Evolutionary conservation across 2,888 invertebrate species (phyloP).

Genomic region (Thera obeliscata): DNA sequence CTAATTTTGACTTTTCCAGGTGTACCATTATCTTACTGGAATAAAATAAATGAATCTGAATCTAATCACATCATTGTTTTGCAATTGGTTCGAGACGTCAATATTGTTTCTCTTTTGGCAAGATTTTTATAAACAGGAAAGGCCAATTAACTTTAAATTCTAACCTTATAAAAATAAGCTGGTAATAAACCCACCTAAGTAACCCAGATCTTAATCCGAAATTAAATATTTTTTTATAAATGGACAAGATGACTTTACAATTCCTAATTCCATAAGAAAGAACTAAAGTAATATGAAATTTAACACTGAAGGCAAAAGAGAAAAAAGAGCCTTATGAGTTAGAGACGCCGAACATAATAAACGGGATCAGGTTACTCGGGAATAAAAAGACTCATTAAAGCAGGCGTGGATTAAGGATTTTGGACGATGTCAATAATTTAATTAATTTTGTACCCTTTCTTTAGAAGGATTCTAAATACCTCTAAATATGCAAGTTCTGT

Average conservation of each 20-base stretch:
- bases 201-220: too few species aligned
- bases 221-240: neutral
- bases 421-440: conserved; percentile 6
- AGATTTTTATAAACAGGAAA: too few species aligned
- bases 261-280: neutral
- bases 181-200: too few species aligned
- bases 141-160: too few species aligned
- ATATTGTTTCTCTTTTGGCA: too few species aligned
- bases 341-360: conserved; percentile 24
- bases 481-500: too few species aligned
- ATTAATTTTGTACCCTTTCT: neutral
- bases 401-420: conserved; percentile 20
- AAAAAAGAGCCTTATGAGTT: conserved; percentile 24
- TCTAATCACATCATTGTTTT: too few species aligned
- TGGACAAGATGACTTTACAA: neutral
- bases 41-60: too few species aligned
- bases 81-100: too few species aligned
- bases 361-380: conserved; percentile 35
- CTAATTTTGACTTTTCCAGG: too few species aligned
- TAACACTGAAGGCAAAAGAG: conserved; percentile 44
- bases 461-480: neutral
- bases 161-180: too few species aligned
- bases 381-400: conserved; percentile 13
- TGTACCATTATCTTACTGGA: too few species aligned
- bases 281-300: conserved; percentile 47